Conservation (phyloP, 2,888 invertebrate genomes). For the Diadegma fenestrale region DNA sequence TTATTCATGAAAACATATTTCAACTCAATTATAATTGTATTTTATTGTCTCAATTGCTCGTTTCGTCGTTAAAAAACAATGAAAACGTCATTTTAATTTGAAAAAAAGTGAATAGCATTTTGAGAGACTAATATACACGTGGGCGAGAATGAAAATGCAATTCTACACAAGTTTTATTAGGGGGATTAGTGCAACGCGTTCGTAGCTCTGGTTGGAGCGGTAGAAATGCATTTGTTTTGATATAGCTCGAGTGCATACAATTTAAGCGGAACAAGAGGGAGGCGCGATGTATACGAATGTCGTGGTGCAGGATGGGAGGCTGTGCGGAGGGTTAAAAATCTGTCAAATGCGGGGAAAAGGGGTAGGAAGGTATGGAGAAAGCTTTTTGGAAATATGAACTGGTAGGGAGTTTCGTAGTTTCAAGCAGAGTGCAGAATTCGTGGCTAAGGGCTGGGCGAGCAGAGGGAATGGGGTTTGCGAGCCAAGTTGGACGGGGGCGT, state of each 20-base stretch:
- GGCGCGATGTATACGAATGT: not conserved
- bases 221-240: constrained; percentile 4
- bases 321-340: not conserved
- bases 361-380: not conserved
- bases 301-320: not conserved
- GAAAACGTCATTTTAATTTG: not conserved
- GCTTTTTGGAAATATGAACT: constrained; percentile 20
- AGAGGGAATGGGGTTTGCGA: no score
- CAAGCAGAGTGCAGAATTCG: not conserved
- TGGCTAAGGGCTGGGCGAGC: no score
- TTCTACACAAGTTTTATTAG: not conserved
- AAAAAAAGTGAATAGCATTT: not conserved
- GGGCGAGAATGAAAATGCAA: not conserved
- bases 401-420: not conserved
- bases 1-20: no score
- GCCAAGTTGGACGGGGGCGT: not conserved
- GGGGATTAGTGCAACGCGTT: not conserved
- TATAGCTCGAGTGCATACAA: constrained; percentile 25
- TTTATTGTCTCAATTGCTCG: not conserved
- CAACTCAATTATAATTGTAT: no score
- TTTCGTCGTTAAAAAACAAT: constrained; percentile 1
- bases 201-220: not conserved
- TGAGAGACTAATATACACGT: not conserved
- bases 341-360: not conserved
- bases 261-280: not conserved